These are phyloP conservation scores for Elysia crispata DNA, from an alignment of 2,888 invertebrate species.

Conservation along the genomic window DNA sequence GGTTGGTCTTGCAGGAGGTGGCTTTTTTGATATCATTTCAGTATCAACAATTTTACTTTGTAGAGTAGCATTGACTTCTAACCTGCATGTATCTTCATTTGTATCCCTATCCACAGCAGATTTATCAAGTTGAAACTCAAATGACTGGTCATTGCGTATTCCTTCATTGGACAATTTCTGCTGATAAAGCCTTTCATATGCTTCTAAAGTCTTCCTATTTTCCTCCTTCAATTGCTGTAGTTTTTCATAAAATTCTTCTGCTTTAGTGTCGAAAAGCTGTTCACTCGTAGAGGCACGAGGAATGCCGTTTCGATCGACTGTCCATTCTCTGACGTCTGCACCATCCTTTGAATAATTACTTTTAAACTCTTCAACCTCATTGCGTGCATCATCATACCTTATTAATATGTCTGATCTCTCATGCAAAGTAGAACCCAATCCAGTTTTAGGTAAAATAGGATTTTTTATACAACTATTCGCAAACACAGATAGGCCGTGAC, in stretches of 20 bases:
- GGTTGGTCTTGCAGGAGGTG: conserved; percentile 37
- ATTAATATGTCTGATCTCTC: conserved; percentile 34
- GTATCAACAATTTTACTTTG: not conserved
- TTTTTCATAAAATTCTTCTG: conserved; percentile 73
- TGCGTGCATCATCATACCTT: conserved; percentile 50
- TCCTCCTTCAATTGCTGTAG: conserved; percentile 71
- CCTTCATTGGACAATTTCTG: conserved; percentile 59
- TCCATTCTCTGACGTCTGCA: not conserved
- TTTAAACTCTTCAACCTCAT: conserved; percentile 49
- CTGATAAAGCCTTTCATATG: conserved; percentile 72
- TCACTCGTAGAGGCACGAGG: conserved; percentile 57
- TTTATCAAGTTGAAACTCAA: conserved; percentile 22
- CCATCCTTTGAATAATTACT: conserved; percentile 5
- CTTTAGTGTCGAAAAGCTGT: conserved; percentile 58
- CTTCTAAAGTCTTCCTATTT: conserved; percentile 71
- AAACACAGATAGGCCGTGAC: conserved; percentile 71
- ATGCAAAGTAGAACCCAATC: conserved; percentile 59
- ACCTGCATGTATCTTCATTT: not conserved
- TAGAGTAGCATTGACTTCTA: not conserved
- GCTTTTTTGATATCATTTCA: conserved; percentile 25
- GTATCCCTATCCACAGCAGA: conserved; percentile 35
- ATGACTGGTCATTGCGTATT: not conserved
- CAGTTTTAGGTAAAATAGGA: conserved; percentile 69
- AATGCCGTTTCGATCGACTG: conserved; percentile 24
- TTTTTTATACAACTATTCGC: conserved; percentile 73